Conservation (phyloP, 2,888 invertebrate species). For the Eledona agricola region DNA sequence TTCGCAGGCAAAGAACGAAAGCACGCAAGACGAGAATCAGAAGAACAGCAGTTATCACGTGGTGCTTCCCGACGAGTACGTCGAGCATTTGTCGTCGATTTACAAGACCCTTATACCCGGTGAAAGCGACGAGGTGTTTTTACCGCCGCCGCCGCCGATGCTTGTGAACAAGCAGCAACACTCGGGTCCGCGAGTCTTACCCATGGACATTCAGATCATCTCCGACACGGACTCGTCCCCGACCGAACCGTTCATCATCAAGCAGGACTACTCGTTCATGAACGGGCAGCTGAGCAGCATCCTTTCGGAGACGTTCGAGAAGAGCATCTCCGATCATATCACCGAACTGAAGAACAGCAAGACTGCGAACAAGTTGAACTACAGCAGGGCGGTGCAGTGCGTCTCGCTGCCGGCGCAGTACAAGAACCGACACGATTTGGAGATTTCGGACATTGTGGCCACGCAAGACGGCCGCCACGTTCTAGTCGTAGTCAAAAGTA, state of each 20-base stretch:
- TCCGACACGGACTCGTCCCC: conserved; percentile 56
- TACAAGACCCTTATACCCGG: conserved; percentile 61
- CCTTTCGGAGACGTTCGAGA: conserved; percentile 47
- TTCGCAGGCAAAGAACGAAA: conserved; percentile 33
- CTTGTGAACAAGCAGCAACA: conserved; percentile 45
- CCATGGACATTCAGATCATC: conserved; percentile 50
- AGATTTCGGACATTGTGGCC: conserved; percentile 72
- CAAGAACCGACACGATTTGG: conserved; percentile 64
- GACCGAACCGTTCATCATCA: conserved; percentile 49
- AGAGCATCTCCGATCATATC: conserved; percentile 62
- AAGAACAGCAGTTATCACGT: conserved; percentile 41
- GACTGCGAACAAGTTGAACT: conserved; percentile 57
- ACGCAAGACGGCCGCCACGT: conserved; percentile 75
- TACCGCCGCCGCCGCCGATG: conserved; percentile 48
- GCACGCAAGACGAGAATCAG: conserved; percentile 41
- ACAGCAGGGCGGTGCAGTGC: conserved; percentile 67
- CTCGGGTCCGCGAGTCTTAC: conserved; percentile 56
- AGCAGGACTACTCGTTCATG: conserved; percentile 51
- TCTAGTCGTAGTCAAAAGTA: conserved; percentile 66
- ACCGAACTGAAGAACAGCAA: conserved; percentile 59
- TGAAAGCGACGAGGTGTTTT: conserved; percentile 60
- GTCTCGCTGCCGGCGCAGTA: conserved; percentile 66
- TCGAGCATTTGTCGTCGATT: conserved; percentile 51
- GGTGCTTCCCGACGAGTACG: conserved; percentile 45
- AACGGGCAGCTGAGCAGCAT: conserved; percentile 50